Base-by-base conservation (phyloP, 2,113 vertebrate species). In the Triplophysa dalaica region DNA sequence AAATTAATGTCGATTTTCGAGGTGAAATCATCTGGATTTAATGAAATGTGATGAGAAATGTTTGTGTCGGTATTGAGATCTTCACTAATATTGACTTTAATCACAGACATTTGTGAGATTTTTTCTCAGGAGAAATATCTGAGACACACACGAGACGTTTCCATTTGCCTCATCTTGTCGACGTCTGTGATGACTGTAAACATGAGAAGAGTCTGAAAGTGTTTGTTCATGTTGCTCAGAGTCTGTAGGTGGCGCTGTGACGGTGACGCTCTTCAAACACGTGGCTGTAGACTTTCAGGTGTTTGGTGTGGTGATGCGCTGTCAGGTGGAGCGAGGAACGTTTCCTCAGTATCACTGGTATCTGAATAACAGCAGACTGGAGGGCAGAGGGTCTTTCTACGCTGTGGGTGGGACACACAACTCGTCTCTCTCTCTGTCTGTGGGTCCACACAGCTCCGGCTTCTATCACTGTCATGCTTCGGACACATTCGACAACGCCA, bases 381-480 rank as follows among this genome's bases (percentile, higher is more conserved):
- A 9, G 1, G 52, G 4, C 3, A 1, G 0, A 33, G 89, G 89
- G n/a, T 8, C 7, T 5, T 91, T 89, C 75, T 85, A 90, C 61
- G 2, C 50, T 0, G 77, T 83, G 41, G 8, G 21, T 62, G 19
- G 33, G 8, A 65, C 84, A 2, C 26, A 81, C 1, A 11, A 17
- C 2, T 90, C 90, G 0, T 29, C 82, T 0, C 83, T 91, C 2
- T 0, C 68, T 10, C 13, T 92, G 26, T 56, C 78, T 1, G 83
- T 91, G 13, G 69, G 70, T 16, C 56, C 70, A 4, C 14, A 72
- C 50, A 87, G 80, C 2, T n/a, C 81, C 0, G 92, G 92, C 29
- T 72, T 78, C 1, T 93, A 93, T 83, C 87, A 82, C 77, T 93
- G 92, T 12, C 58, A 90, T 26, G 92, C 86, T 60, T 80, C 84